A percentile compares a stretch with the other conserved stretches of the same genome.
Evolutionary conservation across 2,888 invertebrate species (phyloP).

Genomic region (Lottia scabra): DNA sequence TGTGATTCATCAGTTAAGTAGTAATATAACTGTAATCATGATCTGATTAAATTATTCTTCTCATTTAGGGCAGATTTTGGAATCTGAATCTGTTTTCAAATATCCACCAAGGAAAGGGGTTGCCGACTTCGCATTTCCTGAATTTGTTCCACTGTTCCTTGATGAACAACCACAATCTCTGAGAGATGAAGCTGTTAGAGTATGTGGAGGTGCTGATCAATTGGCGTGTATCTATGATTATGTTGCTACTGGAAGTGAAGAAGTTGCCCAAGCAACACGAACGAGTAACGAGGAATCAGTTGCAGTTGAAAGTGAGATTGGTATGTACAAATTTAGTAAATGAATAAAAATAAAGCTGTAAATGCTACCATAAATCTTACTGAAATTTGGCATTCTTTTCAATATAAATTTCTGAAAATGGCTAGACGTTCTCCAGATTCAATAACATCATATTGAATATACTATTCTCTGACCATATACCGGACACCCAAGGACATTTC

Average conservation of each 20-base stretch:
- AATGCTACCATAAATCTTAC: too few species aligned
- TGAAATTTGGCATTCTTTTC: too few species aligned
- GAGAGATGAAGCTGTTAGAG: constrained; percentile 15
- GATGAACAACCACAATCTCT: constrained; percentile 23
- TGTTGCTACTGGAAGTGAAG: constrained; percentile 24
- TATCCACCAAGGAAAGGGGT: constrained; percentile 22
- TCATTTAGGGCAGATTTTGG: constrained; percentile 28
- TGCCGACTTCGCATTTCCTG: constrained; percentile 15
- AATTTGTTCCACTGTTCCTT: constrained; percentile 34
- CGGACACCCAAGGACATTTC: too few species aligned
- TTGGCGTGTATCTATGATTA: constrained; percentile 40
- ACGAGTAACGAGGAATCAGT: constrained; percentile 1
- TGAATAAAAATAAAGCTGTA: too few species aligned
- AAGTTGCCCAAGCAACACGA: constrained; percentile 26
- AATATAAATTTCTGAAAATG: too few species aligned
- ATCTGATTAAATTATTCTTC: too few species aligned
- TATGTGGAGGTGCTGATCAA: constrained; percentile 31
- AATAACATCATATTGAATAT: too few species aligned
- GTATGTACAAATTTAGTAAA: too few species aligned
- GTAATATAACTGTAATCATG: too few species aligned
- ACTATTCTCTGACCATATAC: too few species aligned
- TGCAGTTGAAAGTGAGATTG: constrained; percentile 5
- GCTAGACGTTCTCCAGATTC: too few species aligned
- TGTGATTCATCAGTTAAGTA: too few species aligned
- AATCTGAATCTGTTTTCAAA: constrained; percentile 23